Base-by-base conservation (phyloP, 2,113 vertebrate species). In the Apodemus speciosus region DNA sequence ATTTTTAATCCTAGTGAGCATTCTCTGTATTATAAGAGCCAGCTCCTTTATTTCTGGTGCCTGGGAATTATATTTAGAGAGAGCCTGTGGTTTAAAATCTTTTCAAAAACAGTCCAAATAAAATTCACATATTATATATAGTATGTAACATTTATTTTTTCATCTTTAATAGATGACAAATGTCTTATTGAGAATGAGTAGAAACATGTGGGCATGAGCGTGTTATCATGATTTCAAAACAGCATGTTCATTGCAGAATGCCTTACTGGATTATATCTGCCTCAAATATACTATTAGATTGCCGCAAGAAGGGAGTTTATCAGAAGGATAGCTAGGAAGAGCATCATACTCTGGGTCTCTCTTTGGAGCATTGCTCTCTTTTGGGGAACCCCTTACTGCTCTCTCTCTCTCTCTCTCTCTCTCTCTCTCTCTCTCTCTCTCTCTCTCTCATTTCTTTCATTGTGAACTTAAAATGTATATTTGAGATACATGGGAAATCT, bases 71-170 rank as follows among this genome's bases (percentile, higher is more conserved):
- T 43, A 81, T 75, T 90, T 60, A 87, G 49, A 68, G 27, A 23
- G 21, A 16, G 60, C 51, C 4, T 64, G 15, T 88, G 32, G 21
- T 75, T 90, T 60, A 91, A 92, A 56, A 64, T 56, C 25, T 85
- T 89, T 93, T 85, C 40, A 85, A 30, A 80, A 76, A 80, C 60
- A 13, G 53, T 46, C 7, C 49, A 85, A 86, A 76, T 95, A 69
- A 88, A 85, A 86, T 91, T 38, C 75, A 62, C 9, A 64, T 51
- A 51, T 64, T 66, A 88, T 9, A 38, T 2, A 60, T 84, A 75
- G 30, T 85, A 53, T 83, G 9, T 58, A 77, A 76, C 87, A 76
- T 90, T 90, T n/a, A n/a, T 91, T 73, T 64, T 85, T 35, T 30
- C 16, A 84, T 92, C 32, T 40, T 51, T 89, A 46, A 85, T 73